Evolutionary conservation across 2,797 vertebrate genomes (phyloP).

Genomic region (Gymnothorax reevesii): DNA sequence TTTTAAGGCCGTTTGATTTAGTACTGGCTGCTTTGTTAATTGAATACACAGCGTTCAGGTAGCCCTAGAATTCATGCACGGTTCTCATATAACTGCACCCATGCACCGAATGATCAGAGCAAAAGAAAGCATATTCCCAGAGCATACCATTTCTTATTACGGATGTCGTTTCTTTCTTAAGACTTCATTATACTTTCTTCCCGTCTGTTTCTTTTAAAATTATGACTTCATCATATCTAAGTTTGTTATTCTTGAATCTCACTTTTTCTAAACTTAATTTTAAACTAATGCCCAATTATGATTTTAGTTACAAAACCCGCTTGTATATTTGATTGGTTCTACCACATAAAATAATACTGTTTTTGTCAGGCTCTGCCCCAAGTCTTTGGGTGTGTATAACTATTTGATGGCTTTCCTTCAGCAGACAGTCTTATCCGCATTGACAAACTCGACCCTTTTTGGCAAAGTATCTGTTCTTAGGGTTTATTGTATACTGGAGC

Average conservation of each 20-base stretch:
- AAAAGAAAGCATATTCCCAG: background rate
- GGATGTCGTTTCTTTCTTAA: background rate
- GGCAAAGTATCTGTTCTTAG: no score
- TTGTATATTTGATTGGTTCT: background rate
- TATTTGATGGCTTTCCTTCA: no score
- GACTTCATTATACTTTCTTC: background rate
- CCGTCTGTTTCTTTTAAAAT: background rate
- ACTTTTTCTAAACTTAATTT: background rate
- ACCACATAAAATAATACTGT: no score
- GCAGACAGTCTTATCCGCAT: no score
- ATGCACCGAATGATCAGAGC: background rate
- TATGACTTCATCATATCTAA: background rate
- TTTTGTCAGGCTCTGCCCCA: no score
- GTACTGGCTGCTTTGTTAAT: background rate
- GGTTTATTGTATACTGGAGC: no score
- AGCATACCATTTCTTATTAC: background rate
- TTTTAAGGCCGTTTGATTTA: constrained; percentile 5
- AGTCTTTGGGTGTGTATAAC: no score
- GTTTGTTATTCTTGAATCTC: background rate
- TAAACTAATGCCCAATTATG: background rate
- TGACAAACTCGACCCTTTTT: no score
- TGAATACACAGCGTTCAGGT: background rate
- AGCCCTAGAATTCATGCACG: background rate
- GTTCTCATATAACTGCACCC: background rate
- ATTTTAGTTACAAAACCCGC: background rate